Base-by-base conservation (phyloP, 2,113 vertebrate genomes). In the Herpetotheres cachinnans region DNA sequence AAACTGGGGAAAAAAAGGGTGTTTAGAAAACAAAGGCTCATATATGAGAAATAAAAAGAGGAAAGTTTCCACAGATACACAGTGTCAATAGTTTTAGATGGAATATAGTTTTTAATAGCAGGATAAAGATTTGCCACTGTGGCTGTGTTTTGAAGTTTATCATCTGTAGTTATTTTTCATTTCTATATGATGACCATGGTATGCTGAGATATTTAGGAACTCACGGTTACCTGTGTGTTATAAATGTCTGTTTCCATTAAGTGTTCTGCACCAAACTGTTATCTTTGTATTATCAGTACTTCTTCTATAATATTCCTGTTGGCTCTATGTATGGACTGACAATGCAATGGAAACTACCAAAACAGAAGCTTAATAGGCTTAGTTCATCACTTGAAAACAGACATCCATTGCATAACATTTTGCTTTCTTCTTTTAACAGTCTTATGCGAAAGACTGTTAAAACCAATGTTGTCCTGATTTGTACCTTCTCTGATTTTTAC, bases 331-430 rank as follows among this genome's bases (percentile, higher is more conserved):
- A 36, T 14, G 11, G 40, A 66, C 25, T 56, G 18, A n/a, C 18
- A 92, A 13, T 44, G 8, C 14, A 49, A 24, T 2, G 9, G 17
- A 54, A 80, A 71, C 25, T 47, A 79, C 34, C 17, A 54, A 88
- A 84, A 20, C 4, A 82, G 40, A 36, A 59, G 4, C 16, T 91
- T 72, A 62, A 46, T 11, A 74, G 56, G 6, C 32, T 83, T 54
- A 58, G 12, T 49, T 65, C 3, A 4, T 47, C 38, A 46, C 18
- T 24, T 70, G 24, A 44, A 90, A 88, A 58, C 19, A 66, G 7
- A 12, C 2, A 21, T 52, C 5, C 4, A 32, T 54, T 58, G 1
- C 26, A n/a, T 13, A 63, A 6, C 0, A 30, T 16, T 56, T 42
- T 79, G 70, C 13, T 47, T 56, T 74, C 25, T 58, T 58, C 10